These are phyloP conservation scores for Bibio marci DNA, from an alignment of 2,888 invertebrate species.

Conservation along the genomic window DNA sequence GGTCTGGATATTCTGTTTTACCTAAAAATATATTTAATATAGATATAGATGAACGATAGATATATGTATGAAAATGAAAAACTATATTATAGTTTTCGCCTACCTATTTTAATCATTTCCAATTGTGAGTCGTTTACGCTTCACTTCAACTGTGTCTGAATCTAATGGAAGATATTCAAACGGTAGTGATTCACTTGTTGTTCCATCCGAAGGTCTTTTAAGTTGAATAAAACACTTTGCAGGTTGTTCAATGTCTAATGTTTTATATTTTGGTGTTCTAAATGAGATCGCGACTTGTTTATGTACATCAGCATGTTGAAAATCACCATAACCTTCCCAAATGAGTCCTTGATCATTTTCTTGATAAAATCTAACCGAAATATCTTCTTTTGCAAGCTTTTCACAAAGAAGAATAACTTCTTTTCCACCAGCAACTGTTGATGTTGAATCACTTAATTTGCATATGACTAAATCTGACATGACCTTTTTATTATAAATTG, in stretches of 20 bases:
- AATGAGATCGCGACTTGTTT: slow-evolving; percentile 32
- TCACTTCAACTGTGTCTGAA: no score
- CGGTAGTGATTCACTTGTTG: slow-evolving; percentile 43
- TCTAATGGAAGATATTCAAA: slow-evolving; percentile 43
- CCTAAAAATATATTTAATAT: no score
- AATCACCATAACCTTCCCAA: slow-evolving; percentile 37
- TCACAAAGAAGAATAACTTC: slow-evolving; percentile 42
- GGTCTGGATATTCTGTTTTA: no score
- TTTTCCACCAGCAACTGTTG: slow-evolving; percentile 35
- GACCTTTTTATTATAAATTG: slow-evolving; percentile 43
- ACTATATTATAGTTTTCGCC: no score
- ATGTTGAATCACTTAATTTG: slow-evolving; percentile 35
- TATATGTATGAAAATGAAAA: no score
- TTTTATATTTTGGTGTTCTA: slow-evolving; percentile 26
- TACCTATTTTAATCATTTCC: no score
- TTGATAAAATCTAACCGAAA: slow-evolving; percentile 38
- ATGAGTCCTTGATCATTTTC: slow-evolving; percentile 29
- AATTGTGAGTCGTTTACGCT: no score
- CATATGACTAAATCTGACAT: slow-evolving; percentile 38
- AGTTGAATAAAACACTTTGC: slow-evolving; percentile 43
- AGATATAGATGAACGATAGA: no score
- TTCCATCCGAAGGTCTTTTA: slow-evolving; percentile 46
- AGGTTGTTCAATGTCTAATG: slow-evolving; percentile 29
- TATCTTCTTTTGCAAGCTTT: slow-evolving; percentile 34
- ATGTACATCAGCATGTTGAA: slow-evolving; percentile 36